Base-by-base conservation (phyloP, 2,113 vertebrate species). In the Caretta caretta region DNA sequence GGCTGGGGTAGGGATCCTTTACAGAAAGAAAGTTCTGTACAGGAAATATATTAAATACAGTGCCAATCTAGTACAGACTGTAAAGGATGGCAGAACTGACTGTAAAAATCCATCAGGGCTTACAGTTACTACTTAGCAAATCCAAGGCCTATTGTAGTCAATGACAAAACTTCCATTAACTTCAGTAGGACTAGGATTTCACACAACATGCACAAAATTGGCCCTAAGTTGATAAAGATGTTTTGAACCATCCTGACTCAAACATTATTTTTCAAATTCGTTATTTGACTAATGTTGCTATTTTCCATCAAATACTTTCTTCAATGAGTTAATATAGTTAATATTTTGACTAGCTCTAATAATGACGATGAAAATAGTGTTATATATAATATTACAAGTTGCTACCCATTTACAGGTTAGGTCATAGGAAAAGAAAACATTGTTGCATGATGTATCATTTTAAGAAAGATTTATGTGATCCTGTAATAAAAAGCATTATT, bases 31-130 rank as follows among this genome's bases (percentile, higher is more conserved):
- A 97, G 92, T 97, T 97, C 95, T 97, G 90, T 96, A 96, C 97
- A 97, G 96, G 96, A 97, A 97, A 97, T 95, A 96, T 97, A 97
- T 97, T 97, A 97, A 97, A 95, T 96, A 95, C 93, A 97, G 96
- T 96, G 95, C 94, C 96, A 97, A 95, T 97, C 97, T 97, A 95
- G 87, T 97, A 96, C 46, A 97, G 95, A 96, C 96, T 12, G 2
- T 27, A 94, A 96, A 97, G 96, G 97, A 91, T 76, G 12, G 38
- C 38, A 22, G 8, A 38, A 38, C 38, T 75, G 38, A 6, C 19
- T 10, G 96, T 97, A 97, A 97, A 97, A 97, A 97, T 96, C 94
- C 97, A 97, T 97, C 96, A 97, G 96, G 96, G 96, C 96, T 96
- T 22, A 42, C 96, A 42, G 94, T 96, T 96, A 97, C 96, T 97